Evolutionary conservation across 2,888 invertebrate genomes (phyloP).

Genomic region (Rhamphomyia laevipes): DNA sequence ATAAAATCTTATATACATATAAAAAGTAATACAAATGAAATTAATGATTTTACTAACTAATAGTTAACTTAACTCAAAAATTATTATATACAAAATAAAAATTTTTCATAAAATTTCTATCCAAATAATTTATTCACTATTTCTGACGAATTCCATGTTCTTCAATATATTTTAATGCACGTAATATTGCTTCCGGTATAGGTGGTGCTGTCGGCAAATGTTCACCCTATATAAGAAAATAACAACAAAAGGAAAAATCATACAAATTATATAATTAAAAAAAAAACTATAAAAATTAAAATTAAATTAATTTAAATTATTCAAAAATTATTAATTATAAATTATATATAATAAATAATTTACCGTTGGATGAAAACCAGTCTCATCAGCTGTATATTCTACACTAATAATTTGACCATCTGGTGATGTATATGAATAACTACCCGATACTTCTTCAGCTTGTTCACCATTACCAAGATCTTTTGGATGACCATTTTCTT

Average conservation of each 20-base stretch:
- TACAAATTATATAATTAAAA: too few species aligned
- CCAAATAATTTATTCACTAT: too few species aligned
- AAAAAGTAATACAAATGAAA: too few species aligned
- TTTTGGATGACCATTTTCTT: slow-evolving; percentile 47
- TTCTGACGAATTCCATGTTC: background rate
- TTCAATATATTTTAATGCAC: slow-evolving; percentile 29
- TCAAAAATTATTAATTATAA: background rate
- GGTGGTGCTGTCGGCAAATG: slow-evolving; percentile 20
- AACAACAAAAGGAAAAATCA: background rate
- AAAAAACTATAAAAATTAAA: too few species aligned
- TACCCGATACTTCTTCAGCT: slow-evolving; percentile 47
- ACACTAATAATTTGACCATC: slow-evolving; percentile 48
- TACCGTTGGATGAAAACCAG: slow-evolving; percentile 50
- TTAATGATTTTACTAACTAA: too few species aligned
- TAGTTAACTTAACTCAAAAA: too few species aligned
- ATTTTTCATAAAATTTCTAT: too few species aligned
- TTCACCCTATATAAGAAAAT: slow-evolving; percentile 15
- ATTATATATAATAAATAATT: slow-evolving; percentile 29
- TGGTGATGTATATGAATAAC: slow-evolving; percentile 50
- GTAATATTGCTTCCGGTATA: slow-evolving; percentile 40
- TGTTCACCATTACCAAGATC: slow-evolving; percentile 42
- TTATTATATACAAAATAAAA: too few species aligned
- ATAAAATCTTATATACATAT: too few species aligned
- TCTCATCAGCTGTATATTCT: slow-evolving; percentile 53
- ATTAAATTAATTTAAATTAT: too few species aligned